A percentile compares a stretch with the other conserved stretches of the same genome.
Conservation (phyloP, 2,113 vertebrate genomes). For the Rhadina sibilatrix region DNA sequence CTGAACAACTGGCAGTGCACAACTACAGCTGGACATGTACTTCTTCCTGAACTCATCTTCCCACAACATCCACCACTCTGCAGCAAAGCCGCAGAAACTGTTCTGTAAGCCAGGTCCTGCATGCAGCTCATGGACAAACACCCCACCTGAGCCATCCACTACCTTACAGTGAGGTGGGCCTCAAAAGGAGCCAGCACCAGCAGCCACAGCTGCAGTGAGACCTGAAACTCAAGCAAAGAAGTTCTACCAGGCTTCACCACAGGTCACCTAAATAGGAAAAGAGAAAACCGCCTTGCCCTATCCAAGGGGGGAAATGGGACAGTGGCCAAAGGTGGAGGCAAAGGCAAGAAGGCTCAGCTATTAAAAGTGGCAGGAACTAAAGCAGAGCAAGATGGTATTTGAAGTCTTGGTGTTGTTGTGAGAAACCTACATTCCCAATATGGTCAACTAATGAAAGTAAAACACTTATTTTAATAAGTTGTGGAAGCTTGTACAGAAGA, state of each 20-base stretch:
- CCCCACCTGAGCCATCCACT: neutral
- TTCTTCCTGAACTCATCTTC: neutral
- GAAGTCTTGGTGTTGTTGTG: neutral
- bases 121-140: neutral
- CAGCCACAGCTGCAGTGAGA: neutral
- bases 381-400: neutral
- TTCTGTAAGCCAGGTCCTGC: neutral
- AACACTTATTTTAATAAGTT: neutral
- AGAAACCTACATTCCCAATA: neutral
- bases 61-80: neutral
- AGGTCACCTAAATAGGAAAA: neutral
- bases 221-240: neutral
- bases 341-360: neutral
- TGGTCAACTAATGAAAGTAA: neutral
- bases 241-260: accelerated
- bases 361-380: neutral
- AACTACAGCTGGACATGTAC: neutral
- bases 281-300: accelerated
- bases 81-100: neutral
- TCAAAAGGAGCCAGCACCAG: neutral
- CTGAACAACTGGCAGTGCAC: neutral
- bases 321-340: neutral
- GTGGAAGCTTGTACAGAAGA: neutral
- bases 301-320: neutral
- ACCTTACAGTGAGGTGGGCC: neutral